Conservation (phyloP, 2,113 vertebrate genomes). For the Misgurnus mizolepis region DNA sequence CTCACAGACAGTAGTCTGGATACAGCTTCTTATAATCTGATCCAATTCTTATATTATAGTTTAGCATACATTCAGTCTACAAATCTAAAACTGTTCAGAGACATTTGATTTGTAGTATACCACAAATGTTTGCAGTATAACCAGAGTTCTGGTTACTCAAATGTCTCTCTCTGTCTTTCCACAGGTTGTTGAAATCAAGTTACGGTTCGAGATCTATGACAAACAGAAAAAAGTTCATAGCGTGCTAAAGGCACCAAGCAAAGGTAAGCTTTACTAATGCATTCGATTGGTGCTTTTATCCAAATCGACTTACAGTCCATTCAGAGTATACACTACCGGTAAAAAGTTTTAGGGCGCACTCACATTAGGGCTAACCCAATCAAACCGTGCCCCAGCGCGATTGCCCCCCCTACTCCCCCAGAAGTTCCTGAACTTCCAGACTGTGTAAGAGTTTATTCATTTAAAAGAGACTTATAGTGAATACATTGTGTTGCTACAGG, state of each 20-base stretch:
- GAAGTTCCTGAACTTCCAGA: not conserved
- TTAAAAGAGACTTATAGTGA: not conserved
- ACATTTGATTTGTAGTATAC: no score
- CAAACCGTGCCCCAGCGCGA: no score
- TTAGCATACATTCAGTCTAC: no score
- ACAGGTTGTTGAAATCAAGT: conserved; percentile 91
- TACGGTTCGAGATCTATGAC: conserved; percentile 88
- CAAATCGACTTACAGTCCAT: not conserved
- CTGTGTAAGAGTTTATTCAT: not conserved
- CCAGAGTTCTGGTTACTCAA: not conserved
- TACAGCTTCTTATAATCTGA: not conserved
- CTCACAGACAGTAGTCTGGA: no score
- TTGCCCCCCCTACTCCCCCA: no score
- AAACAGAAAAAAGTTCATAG: conserved; percentile 83
- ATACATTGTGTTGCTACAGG: conserved; percentile 67
- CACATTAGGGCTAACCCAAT: no score
- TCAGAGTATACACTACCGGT: no score
- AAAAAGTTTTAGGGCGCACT: no score
- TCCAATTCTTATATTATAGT: no score
- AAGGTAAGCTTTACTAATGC: conserved; percentile 70
- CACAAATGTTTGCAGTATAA: no score
- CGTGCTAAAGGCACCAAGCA: conserved; percentile 77
- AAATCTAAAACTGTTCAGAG: no score
- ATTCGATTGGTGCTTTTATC: not conserved
- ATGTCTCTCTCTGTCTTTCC: not conserved